These are phyloP conservation scores for Drosophila azteca DNA, from an alignment of 1,140 invertebrate genomes.

Conservation along the genomic window DNA sequence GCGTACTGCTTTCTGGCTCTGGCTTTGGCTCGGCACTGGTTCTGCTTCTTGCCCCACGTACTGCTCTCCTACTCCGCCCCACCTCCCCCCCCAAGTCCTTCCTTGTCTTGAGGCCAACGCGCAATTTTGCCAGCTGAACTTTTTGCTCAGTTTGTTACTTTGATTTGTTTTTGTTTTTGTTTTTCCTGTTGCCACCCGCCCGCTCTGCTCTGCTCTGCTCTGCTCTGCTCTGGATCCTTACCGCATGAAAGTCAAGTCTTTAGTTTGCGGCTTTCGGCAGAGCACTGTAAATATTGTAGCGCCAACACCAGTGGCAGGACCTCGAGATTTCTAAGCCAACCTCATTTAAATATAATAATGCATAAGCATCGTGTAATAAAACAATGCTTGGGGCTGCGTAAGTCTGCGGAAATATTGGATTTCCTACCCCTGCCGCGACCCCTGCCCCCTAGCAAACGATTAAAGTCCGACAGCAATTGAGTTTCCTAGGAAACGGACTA, in stretches of 20 bases:
- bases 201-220: slow-evolving; percentile 19
- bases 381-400: slow-evolving; percentile 29
- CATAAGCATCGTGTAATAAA: slow-evolving; percentile 59
- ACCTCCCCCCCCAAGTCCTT: slow-evolving; percentile 9
- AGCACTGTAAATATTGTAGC: slow-evolving; percentile 61
- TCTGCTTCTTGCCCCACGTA: slow-evolving; percentile 32
- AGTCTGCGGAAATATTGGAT: slow-evolving; percentile 49
- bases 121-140: slow-evolving; percentile 78
- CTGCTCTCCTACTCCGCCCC: slow-evolving; percentile 3
- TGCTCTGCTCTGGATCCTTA: slow-evolving; percentile 38
- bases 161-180: slow-evolving; percentile 81
- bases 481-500: slow-evolving; percentile 23
- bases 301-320: slow-evolving; percentile 55
- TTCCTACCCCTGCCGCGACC: slow-evolving; percentile 14
- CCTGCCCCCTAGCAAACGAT: slow-evolving; percentile 1
- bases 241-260: slow-evolving; percentile 78
- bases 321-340: slow-evolving; percentile 65
- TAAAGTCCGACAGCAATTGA: slow-evolving; percentile 24
- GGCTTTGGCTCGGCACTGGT: too few relatives aligned
- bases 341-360: slow-evolving; percentile 80
- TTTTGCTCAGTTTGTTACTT: slow-evolving; percentile 80
- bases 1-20: slow-evolving; percentile 47
- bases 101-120: slow-evolving; percentile 61
- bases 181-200: slow-evolving; percentile 36
- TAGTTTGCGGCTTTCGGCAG: slow-evolving; percentile 69